phyloP scores from a whole-genome alignment of 2,888 invertebrate genomes.

The Keiferia lycopersicella region DNA sequence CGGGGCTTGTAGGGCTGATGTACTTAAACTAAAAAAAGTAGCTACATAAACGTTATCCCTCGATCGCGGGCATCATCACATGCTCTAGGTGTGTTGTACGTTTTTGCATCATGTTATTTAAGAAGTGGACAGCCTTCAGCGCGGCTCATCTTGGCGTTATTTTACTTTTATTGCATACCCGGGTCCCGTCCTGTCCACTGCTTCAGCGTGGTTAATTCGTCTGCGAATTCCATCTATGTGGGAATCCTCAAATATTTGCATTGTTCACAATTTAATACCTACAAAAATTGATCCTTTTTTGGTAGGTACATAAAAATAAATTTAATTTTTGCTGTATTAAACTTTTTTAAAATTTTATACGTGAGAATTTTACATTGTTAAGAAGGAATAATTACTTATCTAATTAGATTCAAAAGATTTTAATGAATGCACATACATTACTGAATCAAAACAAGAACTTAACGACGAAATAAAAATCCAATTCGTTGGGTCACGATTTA shows the following conservation, averaged over 20 bases:
- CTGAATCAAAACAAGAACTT: neutral
- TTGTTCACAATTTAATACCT: constrained; percentile 27
- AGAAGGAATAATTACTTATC: neutral
- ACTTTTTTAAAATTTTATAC: neutral
- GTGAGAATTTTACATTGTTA: constrained; percentile 3
- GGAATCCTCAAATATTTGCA: constrained; percentile 38
- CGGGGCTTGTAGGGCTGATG: neutral
- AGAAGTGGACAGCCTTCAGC: constrained; percentile 38
- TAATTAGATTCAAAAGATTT: neutral
- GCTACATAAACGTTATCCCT: constrained; percentile 9
- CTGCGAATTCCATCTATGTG: constrained; percentile 61
- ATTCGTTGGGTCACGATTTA: constrained; percentile 9
- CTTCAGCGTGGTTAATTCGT: constrained; percentile 49
- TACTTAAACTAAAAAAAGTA: neutral
- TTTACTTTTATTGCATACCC: constrained; percentile 47
- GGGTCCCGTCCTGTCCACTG: constrained; percentile 24
- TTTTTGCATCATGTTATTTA: constrained; percentile 31
- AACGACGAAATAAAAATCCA: neutral
- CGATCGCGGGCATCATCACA: constrained; percentile 20
- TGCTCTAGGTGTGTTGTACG: constrained; percentile 20
- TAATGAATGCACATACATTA: neutral
- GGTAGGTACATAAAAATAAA: neutral
- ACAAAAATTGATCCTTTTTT: neutral
- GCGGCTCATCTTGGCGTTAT: constrained; percentile 28
- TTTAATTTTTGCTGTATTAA: neutral